These are phyloP conservation scores for Brachyrhaphis roseni DNA, from an alignment of 2,797 vertebrate genomes.

Conservation along the genomic window DNA sequence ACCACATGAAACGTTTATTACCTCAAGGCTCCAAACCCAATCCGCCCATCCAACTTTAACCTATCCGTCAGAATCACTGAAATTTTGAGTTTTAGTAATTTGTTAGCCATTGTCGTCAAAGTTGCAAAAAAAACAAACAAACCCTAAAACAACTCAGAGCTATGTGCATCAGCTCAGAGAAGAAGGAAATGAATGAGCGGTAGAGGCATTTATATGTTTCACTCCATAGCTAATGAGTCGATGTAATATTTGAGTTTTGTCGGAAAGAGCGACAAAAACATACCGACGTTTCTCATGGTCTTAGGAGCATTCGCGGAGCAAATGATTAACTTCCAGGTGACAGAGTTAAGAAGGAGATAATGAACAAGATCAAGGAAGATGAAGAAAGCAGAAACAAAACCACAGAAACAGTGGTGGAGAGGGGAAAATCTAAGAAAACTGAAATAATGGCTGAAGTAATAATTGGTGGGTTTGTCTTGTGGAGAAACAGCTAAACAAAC, in stretches of 20 bases:
- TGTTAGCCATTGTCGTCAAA: neutral
- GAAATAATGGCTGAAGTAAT: neutral
- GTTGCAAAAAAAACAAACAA: neutral
- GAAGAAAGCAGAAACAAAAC: neutral
- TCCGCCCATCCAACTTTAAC: neutral
- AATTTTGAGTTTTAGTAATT: neutral
- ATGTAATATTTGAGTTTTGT: neutral
- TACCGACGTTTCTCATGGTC: neutral
- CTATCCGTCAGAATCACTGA: neutral
- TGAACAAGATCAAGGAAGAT: neutral
- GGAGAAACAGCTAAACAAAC: neutral
- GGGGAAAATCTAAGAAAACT: neutral
- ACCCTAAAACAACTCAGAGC: slow-evolving; percentile 14
- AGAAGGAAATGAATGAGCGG: neutral
- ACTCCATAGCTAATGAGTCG: neutral
- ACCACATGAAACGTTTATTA: neutral
- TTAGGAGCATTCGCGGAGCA: neutral
- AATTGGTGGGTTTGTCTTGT: neutral
- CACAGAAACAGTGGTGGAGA: neutral
- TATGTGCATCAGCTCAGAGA: slow-evolving; percentile 7
- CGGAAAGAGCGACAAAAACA: neutral
- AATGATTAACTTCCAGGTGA: neutral
- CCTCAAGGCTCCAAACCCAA: neutral
- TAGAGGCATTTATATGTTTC: neutral
- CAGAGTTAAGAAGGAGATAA: neutral